Evolutionary conservation across 2,888 invertebrate genomes (phyloP).

Genomic region (Clivina fossor): DNA sequence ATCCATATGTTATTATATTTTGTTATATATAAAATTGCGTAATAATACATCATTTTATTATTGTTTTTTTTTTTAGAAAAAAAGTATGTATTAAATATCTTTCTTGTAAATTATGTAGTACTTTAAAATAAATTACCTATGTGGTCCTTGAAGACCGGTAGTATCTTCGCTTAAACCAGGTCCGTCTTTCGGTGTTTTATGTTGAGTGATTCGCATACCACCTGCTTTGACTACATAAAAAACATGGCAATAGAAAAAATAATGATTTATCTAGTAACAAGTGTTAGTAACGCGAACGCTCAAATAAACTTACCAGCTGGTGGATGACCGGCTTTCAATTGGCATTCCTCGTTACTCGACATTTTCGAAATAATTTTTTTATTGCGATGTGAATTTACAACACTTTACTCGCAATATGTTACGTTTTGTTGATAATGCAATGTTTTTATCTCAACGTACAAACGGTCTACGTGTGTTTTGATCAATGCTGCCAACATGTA

Average conservation of each 20-base stretch:
- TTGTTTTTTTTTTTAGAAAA: too few species aligned
- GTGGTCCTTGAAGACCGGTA: conserved; percentile 71
- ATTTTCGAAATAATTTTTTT: conserved; percentile 45
- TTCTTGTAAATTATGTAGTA: too few species aligned
- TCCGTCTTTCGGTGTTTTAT: conserved; percentile 71
- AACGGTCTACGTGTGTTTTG: conserved; percentile 29
- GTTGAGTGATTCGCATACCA: conserved; percentile 89
- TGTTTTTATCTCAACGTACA: conserved; percentile 27
- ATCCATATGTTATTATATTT: too few species aligned
- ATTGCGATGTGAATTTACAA: not conserved
- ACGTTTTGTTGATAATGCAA: conserved; percentile 26
- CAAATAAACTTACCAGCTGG: conserved; percentile 73
- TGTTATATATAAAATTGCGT: too few species aligned
- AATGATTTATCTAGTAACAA: conserved; percentile 7
- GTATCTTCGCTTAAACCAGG: conserved; percentile 69
- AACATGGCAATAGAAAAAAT: conserved; percentile 24
- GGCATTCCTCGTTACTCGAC: conserved; percentile 67
- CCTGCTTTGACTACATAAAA: conserved; percentile 78
- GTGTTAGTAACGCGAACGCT: conserved; percentile 9
- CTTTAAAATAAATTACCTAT: conserved; percentile 43
- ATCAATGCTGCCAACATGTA: conserved; percentile 26
- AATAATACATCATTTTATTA: too few species aligned
- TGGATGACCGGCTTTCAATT: conserved; percentile 84
- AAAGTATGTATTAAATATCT: too few species aligned
- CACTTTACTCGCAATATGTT: conserved; percentile 9